Conservation (phyloP, 2,888 invertebrate genomes). For the Osmoderma eremita region DNA sequence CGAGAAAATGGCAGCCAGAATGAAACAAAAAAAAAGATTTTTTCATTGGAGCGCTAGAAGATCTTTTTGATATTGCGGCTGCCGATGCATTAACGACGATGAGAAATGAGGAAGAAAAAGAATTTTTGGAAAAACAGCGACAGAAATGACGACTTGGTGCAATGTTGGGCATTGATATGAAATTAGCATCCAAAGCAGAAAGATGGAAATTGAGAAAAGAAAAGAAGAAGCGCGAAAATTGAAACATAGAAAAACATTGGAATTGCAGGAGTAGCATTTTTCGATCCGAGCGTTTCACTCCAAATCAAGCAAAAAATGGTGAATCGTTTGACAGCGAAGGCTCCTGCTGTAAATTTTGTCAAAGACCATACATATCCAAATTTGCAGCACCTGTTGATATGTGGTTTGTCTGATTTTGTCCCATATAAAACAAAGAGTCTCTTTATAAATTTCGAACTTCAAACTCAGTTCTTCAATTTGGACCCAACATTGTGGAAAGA, state of each 20-base stretch:
- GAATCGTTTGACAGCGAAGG: too few species aligned
- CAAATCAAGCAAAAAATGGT: neutral
- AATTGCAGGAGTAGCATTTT: neutral
- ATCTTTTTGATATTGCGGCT: too few species aligned
- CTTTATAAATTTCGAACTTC: neutral
- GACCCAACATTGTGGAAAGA: neutral
- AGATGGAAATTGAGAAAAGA: too few species aligned
- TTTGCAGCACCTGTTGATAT: neutral
- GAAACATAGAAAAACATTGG: too few species aligned
- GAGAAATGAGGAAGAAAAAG: neutral
- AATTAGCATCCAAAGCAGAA: too few species aligned
- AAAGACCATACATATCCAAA: neutral
- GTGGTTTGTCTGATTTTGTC: neutral
- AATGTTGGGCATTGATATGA: neutral
- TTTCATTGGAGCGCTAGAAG: neutral
- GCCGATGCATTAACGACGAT: too few species aligned
- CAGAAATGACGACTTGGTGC: neutral
- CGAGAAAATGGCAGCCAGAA: neutral
- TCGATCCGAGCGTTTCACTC: neutral
- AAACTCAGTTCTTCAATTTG: neutral
- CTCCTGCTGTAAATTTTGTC: neutral
- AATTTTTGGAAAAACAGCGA: neutral
- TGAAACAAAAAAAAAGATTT: neutral
- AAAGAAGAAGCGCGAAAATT: too few species aligned
- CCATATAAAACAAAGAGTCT: neutral